Percentiles rank a stretch among this genome's conserved stretches.
Evolutionary conservation across 2,888 invertebrate species (phyloP).

Genomic region (Lucinisca nassula): DNA sequence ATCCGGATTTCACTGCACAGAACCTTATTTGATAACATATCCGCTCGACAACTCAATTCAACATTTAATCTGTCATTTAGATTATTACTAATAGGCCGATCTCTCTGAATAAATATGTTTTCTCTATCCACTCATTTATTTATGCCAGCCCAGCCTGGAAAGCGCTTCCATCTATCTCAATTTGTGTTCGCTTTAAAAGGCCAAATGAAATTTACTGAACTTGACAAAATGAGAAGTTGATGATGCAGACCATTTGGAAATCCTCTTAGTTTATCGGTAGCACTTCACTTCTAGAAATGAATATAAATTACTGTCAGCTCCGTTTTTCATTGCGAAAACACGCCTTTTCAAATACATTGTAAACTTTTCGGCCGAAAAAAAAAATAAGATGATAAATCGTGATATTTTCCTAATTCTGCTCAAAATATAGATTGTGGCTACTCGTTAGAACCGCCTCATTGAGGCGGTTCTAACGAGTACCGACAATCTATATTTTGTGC

Average conservation of each 20-base stretch:
- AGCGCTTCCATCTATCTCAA: not conserved
- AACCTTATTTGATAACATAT: not conserved
- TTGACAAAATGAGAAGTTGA: not conserved
- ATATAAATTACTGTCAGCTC: too few relatives aligned
- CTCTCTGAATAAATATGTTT: not conserved
- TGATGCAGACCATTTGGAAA: not conserved
- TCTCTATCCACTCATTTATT: not conserved
- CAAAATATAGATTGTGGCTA: too few relatives aligned
- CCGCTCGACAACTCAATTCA: not conserved
- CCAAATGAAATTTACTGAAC: not conserved
- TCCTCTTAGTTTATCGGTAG: too few relatives aligned
- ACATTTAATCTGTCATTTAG: conserved; percentile 3
- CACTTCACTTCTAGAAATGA: not conserved
- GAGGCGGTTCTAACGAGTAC: too few relatives aligned
- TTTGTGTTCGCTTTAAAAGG: not conserved
- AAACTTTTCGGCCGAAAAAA: too few relatives aligned
- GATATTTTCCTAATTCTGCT: too few relatives aligned
- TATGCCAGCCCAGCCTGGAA: not conserved
- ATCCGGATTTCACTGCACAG: not conserved
- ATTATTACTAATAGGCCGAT: not conserved
- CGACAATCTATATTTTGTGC: too few relatives aligned
- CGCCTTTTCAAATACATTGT: too few relatives aligned
- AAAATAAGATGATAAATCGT: too few relatives aligned
- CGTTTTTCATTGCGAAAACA: too few relatives aligned
- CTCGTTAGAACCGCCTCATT: too few relatives aligned